phyloP scores from a whole-genome alignment of 2,797 vertebrate species.

The Gallirallus australis region DNA sequence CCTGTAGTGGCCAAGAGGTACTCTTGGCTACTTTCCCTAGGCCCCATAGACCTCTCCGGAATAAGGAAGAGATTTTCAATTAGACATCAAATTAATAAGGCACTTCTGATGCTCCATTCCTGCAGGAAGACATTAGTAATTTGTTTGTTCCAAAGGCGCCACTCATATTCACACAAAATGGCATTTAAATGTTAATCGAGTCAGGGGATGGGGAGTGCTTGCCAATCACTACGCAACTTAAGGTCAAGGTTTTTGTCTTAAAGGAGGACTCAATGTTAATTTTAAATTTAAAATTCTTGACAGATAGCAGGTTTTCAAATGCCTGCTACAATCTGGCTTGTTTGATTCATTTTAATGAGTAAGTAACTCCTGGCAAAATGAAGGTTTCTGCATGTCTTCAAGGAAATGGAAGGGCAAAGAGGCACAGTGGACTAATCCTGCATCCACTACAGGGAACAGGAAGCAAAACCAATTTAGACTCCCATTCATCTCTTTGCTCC shows the following conservation, averaged over 20 bases:
- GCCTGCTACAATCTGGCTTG: slow-evolving; percentile 42
- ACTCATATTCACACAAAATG: slow-evolving; percentile 78
- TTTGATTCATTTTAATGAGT: slow-evolving; percentile 66
- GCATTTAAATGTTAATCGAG: slow-evolving; percentile 89
- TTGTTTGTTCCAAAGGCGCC: slow-evolving; percentile 76
- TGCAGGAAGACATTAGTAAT: slow-evolving; percentile 67
- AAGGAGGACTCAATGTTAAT: slow-evolving; percentile 71
- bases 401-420: slow-evolving; percentile 75
- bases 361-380: slow-evolving; percentile 37
- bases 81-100: slow-evolving; percentile 54
- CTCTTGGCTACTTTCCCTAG: neutral
- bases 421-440: slow-evolving; percentile 68
- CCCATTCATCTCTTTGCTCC: slow-evolving; percentile 64
- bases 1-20: neutral
- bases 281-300: slow-evolving; percentile 69
- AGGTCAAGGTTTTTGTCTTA: slow-evolving; percentile 80
- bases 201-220: slow-evolving; percentile 72
- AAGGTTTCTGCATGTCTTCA: slow-evolving; percentile 69
- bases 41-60: neutral
- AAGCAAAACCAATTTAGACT: slow-evolving; percentile 70
- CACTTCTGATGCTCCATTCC: slow-evolving; percentile 50
- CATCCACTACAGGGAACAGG: slow-evolving; percentile 62
- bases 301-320: slow-evolving; percentile 52
- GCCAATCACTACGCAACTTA: slow-evolving; percentile 73
- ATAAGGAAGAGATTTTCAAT: slow-evolving; percentile 51